Evolutionary conservation across 2,888 invertebrate species (phyloP).

Genomic region (Odontomyia ornata): DNA sequence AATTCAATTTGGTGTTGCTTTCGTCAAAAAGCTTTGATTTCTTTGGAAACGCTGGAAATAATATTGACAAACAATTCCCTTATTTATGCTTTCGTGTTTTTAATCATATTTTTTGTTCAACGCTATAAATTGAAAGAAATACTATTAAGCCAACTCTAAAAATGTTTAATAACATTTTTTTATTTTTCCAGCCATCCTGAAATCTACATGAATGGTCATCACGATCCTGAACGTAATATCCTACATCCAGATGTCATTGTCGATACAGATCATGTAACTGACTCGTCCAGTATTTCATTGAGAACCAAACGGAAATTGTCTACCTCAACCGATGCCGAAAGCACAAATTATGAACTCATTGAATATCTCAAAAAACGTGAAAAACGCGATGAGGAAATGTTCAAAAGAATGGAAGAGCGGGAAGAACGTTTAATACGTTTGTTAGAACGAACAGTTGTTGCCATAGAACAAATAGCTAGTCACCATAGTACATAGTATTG

Average conservation of each 20-base stretch:
- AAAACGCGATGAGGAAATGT: conserved; percentile 62
- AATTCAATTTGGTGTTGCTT: too few relatives aligned
- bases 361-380: conserved; percentile 63
- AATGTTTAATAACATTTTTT: background rate
- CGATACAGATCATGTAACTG: conserved; percentile 62
- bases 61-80: too few relatives aligned
- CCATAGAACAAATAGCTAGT: conserved; percentile 60
- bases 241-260: conserved; percentile 64
- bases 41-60: too few relatives aligned
- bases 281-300: conserved; percentile 55
- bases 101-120: too few relatives aligned
- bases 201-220: conserved; percentile 51
- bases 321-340: conserved; percentile 57
- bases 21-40: too few relatives aligned
- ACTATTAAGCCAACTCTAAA: too few relatives aligned
- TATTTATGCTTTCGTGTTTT: too few relatives aligned
- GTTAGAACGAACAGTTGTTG: conserved; percentile 62
- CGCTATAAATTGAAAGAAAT: too few relatives aligned
- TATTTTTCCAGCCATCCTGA: conserved; percentile 57
- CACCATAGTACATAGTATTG: conserved; percentile 40
- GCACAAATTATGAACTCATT: conserved; percentile 63
- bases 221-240: conserved; percentile 54
- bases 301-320: conserved; percentile 58
- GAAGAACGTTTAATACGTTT: conserved; percentile 62
- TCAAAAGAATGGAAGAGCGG: conserved; percentile 62